Base-by-base conservation (phyloP, 2,113 vertebrate species). In the Periophthalmodon schlosseri region DNA sequence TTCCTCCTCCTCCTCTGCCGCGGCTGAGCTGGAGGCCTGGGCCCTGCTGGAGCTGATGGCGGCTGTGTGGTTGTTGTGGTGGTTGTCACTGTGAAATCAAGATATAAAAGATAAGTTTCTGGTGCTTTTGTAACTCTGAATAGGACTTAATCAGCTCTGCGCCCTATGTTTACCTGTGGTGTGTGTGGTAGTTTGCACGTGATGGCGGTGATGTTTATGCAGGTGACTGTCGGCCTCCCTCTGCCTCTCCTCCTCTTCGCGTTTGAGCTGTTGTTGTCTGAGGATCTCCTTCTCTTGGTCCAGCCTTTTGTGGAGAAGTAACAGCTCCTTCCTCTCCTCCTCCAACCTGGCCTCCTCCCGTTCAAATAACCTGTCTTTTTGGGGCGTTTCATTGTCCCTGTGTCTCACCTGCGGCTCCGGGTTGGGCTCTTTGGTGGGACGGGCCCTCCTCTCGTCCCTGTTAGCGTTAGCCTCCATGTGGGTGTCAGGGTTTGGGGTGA, bases 251-350 rank as follows among this genome's bases (percentile, higher is more conserved):
- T 91, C 82, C 5, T 89, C 85, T 21, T 90, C 83, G 60, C 46
- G 75, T 57, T 83, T 91, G 24, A 78, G 75, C 60, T 93, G 91
- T 78, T 90, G 89, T 68, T 80, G 77, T 63, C 84, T 89, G 65
- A 92, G 66, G 1, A 84, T 64, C 74, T 91, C 89, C 82, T 93
- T 94, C 81, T 94, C 91, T 73, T 93, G 85, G 52, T 94, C 91
- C 54, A 93, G 72, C 76, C 82, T 90, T 79, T 81, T 91, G 79
- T 94, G 92, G 1, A 91, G 88, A 64, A 88, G 84, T 0, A 91
- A 79, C 34, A 91, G 87, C 73, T 93, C 92, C 24, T 84, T 88
- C 63, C 73, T 84, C 77, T 93, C 89, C 74, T 91, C 85, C 74
- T 91, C 88, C 61, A 88, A 60, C 68, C 72, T 85, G 58, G 84